Conservation (phyloP, 2,888 invertebrate species). For the Agrotis exclamationis region DNA sequence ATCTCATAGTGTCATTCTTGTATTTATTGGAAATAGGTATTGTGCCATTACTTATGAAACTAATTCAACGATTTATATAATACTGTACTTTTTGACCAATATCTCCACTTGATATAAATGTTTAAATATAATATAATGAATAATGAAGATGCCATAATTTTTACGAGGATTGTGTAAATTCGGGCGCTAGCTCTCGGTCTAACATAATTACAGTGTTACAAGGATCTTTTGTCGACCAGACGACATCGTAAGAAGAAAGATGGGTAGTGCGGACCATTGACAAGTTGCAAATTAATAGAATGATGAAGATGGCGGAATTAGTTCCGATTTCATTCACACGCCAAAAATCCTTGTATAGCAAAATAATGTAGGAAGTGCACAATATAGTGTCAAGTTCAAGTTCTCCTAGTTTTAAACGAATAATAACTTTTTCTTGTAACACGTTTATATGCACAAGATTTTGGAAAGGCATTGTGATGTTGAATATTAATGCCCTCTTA, state of each 20-base stretch:
- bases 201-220: neutral
- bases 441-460: slow-evolving; percentile 54
- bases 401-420: slow-evolving; percentile 32
- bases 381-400: slow-evolving; percentile 35
- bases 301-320: too few species aligned
- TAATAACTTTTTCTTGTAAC: slow-evolving; percentile 35
- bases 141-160: slow-evolving; percentile 7
- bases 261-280: too few species aligned
- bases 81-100: slow-evolving; percentile 28
- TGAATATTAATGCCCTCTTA: slow-evolving; percentile 15
- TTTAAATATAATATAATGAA: neutral
- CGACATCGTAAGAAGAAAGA: too few species aligned
- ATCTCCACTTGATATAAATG: neutral
- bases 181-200: slow-evolving; percentile 16
- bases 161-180: neutral
- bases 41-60: slow-evolving; percentile 23
- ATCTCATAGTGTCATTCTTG: neutral
- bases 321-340: too few species aligned
- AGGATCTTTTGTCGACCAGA: too few species aligned
- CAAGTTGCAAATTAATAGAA: too few species aligned
- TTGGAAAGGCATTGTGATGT: slow-evolving; percentile 40
- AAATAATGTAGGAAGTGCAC: slow-evolving; percentile 43
- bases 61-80: neutral
- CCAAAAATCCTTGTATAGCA: neutral
- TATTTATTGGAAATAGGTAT: slow-evolving; percentile 8